Evolutionary conservation across 2,113 vertebrate species (phyloP).

Genomic region (Microtus oregoni): DNA sequence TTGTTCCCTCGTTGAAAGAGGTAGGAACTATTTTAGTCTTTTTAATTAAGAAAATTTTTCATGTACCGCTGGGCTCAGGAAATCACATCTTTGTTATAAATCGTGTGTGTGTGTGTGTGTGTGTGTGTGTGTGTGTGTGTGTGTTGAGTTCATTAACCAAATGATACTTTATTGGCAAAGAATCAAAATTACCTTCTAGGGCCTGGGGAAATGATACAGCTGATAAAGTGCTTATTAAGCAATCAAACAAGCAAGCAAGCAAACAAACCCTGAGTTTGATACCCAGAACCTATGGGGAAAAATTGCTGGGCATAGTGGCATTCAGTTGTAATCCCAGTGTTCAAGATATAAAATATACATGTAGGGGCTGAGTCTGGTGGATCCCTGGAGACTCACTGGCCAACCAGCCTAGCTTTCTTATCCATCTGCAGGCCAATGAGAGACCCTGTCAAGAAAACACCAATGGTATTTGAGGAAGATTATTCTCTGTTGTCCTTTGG

Average conservation of each 20-base stretch:
- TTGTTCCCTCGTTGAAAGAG: neutral
- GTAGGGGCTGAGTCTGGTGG: neutral
- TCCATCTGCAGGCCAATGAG: neutral
- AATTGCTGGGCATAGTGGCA: neutral
- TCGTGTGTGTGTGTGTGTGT: neutral
- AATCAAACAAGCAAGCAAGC: neutral
- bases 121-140: neutral
- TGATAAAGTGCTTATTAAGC: neutral
- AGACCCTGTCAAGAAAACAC: neutral
- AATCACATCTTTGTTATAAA: neutral
- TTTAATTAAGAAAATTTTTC: conserved; percentile 19
- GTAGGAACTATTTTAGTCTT: neutral
- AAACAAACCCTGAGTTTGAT: neutral
- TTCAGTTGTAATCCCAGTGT: too few species aligned
- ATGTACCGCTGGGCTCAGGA: conserved; percentile 14
- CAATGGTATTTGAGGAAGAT: neutral
- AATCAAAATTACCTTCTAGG: neutral
- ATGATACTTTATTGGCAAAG: neutral
- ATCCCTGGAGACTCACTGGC: too few species aligned
- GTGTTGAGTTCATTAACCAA: neutral
- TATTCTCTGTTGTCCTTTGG: too few species aligned
- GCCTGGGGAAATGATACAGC: too few species aligned
- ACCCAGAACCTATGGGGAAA: neutral
- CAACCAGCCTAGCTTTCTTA: neutral
- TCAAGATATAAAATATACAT: neutral